Conservation (phyloP, 2,113 vertebrate species). For the Oreochromis niloticus region DNA sequence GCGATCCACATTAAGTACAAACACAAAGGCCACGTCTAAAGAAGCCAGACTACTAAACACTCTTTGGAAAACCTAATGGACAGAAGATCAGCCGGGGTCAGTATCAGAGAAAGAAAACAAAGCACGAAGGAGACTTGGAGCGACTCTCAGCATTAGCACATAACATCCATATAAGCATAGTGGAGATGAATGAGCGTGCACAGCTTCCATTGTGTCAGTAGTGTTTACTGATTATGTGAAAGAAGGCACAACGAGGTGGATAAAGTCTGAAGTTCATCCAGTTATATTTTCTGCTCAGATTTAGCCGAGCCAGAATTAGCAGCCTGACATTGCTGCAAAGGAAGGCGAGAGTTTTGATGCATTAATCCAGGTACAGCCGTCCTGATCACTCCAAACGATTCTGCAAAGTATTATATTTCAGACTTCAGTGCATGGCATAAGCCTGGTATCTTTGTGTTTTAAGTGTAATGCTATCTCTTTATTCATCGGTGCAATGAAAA, state of each 20-base stretch:
- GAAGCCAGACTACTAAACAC: background rate
- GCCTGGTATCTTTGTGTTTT: background rate
- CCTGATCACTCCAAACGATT: background rate
- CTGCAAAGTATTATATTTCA: background rate
- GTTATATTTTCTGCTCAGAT: background rate
- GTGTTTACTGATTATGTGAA: background rate
- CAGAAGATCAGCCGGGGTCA: background rate
- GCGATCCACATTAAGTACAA: background rate
- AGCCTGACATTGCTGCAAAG: background rate
- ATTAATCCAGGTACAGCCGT: background rate
- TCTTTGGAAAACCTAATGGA: background rate
- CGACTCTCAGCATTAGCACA: background rate
- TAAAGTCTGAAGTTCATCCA: background rate
- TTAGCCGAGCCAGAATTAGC: background rate
- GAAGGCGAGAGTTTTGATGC: background rate
- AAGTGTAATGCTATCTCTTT: background rate
- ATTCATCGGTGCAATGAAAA: background rate
- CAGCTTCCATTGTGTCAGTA: background rate
- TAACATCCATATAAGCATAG: background rate
- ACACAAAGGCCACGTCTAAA: background rate
- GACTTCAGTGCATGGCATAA: background rate
- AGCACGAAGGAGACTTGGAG: background rate
- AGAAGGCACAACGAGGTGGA: background rate
- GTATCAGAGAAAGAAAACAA: background rate
- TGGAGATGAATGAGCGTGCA: background rate